These are phyloP conservation scores for Conistra vaccinii DNA, from an alignment of 2,888 invertebrate species.

Conservation along the genomic window DNA sequence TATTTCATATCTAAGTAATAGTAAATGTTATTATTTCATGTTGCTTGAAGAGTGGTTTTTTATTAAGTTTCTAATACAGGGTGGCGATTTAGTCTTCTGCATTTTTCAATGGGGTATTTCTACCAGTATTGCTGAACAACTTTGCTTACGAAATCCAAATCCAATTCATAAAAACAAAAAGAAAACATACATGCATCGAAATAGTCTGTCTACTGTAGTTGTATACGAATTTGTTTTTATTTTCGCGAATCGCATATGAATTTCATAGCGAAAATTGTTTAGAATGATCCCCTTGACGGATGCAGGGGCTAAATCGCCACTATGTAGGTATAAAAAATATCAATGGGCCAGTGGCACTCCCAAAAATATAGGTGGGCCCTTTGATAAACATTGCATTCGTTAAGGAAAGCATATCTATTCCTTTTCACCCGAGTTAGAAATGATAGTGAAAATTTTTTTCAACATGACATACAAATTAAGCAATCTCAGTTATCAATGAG, in stretches of 20 bases:
- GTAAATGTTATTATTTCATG: conserved; percentile 38
- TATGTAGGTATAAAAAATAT: not conserved
- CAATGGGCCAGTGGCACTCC: not conserved
- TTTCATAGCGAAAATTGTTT: no score
- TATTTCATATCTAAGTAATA: conserved; percentile 33
- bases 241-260: no score
- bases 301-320: no score
- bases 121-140: no score
- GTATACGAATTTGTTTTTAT: no score
- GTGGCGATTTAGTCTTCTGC: no score
- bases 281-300: no score
- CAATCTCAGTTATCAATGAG: conserved; percentile 1
- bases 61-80: not conserved
- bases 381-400: not conserved
- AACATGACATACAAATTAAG: not conserved
- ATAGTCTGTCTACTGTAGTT: no score
- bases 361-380: not conserved
- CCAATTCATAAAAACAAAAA: no score
- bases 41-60: conserved; percentile 39
- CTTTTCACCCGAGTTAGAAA: not conserved
- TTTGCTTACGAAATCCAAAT: no score
- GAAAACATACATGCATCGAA: no score
- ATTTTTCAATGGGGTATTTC: no score
- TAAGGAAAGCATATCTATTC: not conserved
- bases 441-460: not conserved